Conservation (phyloP, 2,797 vertebrate genomes). For the Phalloptychus januarius region DNA sequence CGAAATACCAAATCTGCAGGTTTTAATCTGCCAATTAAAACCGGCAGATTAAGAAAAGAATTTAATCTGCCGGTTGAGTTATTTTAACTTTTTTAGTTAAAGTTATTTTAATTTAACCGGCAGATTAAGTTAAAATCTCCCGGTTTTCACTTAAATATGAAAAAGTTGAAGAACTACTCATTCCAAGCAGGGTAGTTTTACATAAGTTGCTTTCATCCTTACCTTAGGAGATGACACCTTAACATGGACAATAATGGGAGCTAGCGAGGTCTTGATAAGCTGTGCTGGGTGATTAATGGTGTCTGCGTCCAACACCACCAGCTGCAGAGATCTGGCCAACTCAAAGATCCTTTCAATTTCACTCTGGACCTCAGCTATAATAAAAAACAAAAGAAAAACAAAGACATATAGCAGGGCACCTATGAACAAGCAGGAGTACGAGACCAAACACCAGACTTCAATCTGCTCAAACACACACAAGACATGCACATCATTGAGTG, state of each 20-base stretch:
- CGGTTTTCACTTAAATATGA: neutral
- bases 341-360: constrained; percentile 98
- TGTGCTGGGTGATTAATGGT: constrained; percentile 98
- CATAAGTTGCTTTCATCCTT: constrained; percentile 27
- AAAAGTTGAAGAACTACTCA: neutral
- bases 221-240: constrained; percentile 99
- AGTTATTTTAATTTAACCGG: too few relatives aligned
- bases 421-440: neutral
- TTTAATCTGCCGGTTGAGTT: too few relatives aligned
- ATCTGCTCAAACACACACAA: constrained; percentile 12
- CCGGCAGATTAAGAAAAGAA: too few relatives aligned
- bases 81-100: too few relatives aligned
- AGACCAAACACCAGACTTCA: neutral
- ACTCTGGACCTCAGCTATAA: constrained; percentile 94
- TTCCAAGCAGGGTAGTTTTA: neutral
- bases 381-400: too few relatives aligned
- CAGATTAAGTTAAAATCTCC: neutral
- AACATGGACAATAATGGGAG: constrained; percentile 96
- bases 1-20: too few relatives aligned
- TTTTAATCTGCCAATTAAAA: too few relatives aligned
- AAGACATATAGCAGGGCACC: neutral
- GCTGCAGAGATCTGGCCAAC: constrained; percentile 93
- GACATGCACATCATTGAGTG: constrained; percentile 72
- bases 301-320: constrained; percentile 97
- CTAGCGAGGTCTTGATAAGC: constrained; percentile 97